These are phyloP conservation scores for Tyto alba DNA, from an alignment of 2,113 vertebrate species.

Conservation along the genomic window DNA sequence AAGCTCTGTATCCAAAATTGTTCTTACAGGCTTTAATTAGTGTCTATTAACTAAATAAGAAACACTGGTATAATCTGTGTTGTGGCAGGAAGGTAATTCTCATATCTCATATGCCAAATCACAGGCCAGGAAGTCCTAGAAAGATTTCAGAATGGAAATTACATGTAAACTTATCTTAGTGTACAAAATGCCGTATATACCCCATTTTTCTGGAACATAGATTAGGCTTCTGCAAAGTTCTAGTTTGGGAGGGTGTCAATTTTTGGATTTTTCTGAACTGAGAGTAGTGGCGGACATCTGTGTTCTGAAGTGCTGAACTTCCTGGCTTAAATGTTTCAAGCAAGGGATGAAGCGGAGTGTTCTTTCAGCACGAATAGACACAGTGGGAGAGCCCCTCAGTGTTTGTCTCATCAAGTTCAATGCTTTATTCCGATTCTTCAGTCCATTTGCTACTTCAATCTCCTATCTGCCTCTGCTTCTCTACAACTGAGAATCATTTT, in stretches of 20 bases:
- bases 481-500: neutral
- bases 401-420: neutral
- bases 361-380: neutral
- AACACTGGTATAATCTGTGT: neutral
- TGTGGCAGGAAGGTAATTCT: neutral
- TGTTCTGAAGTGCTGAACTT: neutral
- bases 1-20: neutral
- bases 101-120: neutral
- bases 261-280: neutral
- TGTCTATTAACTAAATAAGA: neutral
- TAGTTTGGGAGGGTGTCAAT: neutral
- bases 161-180: neutral
- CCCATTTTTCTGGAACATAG: neutral
- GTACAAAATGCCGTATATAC: fast-evolving
- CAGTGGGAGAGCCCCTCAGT: neutral
- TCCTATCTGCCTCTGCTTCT: neutral
- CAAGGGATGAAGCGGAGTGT: neutral
- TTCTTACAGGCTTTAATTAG: neutral
- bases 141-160: neutral
- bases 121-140: neutral
- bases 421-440: neutral
- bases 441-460: neutral
- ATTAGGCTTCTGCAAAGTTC: neutral
- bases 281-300: neutral
- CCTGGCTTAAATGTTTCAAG: neutral